Base-by-base conservation (phyloP, 1,140 invertebrate species). In the Drosophila takahashii region DNA sequence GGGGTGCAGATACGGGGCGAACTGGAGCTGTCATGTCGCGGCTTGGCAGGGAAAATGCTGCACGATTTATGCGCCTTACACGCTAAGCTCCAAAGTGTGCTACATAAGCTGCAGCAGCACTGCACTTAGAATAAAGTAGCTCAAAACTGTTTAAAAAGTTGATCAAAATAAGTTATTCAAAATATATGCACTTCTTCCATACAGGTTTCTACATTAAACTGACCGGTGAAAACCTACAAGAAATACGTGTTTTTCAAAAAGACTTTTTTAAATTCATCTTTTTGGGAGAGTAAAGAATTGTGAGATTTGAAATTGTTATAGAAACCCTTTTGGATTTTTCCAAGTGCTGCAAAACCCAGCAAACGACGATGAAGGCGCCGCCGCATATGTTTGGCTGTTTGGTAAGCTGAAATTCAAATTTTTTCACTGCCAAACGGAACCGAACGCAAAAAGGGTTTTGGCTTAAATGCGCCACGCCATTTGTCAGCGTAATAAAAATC, bases 401-500 rank as follows among this genome's bases (percentile, higher is more conserved):
- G 71, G 62, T 89, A 84, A 89, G 84, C 84, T 84, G 84, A 89
- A 84, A 89, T 89, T 89, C 84, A 89, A 89, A 89, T 87, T 89
- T 89, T 80, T 80, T 80, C 77, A 67, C 65, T 59, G 45, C 73
- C 64, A 75, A 74, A 67, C 69, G 42, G 48, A 70, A 36, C 34
- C 67, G 47, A 61, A 47, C 57, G 56, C 74, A 54, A 76, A 86
- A 83, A 77, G 83, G 83, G 80, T 83, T 66, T 41, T 58, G 79
- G 84, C 84, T 89, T 89, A 89, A 89, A 84, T 77, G 77, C 72
- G 84, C 85, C 77, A 85, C 86, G 70, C 85, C 87, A 90, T 90
- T 90, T 90, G 89, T 90, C 87, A 90, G 84, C 79, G 87, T 90
- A 90, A 90, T 90, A 90, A 90, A 70, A 90, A 90, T 90, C 87